These are phyloP conservation scores for Germaria angustata DNA, from an alignment of 2,888 invertebrate genomes.

Conservation along the genomic window DNA sequence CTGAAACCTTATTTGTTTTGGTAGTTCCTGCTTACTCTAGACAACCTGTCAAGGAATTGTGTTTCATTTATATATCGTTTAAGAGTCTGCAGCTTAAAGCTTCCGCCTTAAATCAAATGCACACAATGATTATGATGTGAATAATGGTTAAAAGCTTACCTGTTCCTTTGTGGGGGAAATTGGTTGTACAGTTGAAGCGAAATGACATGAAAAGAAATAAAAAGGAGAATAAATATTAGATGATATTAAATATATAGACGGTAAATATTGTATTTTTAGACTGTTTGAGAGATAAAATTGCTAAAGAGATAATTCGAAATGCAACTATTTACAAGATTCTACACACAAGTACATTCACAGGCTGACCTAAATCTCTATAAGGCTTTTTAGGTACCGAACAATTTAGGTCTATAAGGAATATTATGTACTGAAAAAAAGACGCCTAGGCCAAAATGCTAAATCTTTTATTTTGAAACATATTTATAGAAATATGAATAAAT, in stretches of 20 bases:
- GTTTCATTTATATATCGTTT: neutral
- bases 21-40: neutral
- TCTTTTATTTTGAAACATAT: no score
- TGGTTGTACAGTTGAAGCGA: neutral
- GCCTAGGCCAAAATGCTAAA: no score
- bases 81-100: conserved; percentile 7
- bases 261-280: no score
- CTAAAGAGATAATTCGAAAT: neutral
- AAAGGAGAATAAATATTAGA: neutral
- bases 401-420: no score
- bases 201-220: conserved; percentile 26
- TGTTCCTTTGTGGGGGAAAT: conserved; percentile 42
- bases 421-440: no score
- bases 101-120: conserved; percentile 10
- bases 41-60: neutral
- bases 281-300: neutral
- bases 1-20: neutral
- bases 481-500: no score
- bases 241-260: no score
- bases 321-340: no score
- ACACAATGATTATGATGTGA: conserved; percentile 14
- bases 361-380: no score
- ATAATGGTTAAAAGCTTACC: conserved; percentile 43
- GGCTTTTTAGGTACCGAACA: no score
- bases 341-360: no score